A percentile compares a stretch with the other conserved stretches of the same genome.
Evolutionary conservation across 2,888 invertebrate species (phyloP).

Genomic region (Autographa gamma): DNA sequence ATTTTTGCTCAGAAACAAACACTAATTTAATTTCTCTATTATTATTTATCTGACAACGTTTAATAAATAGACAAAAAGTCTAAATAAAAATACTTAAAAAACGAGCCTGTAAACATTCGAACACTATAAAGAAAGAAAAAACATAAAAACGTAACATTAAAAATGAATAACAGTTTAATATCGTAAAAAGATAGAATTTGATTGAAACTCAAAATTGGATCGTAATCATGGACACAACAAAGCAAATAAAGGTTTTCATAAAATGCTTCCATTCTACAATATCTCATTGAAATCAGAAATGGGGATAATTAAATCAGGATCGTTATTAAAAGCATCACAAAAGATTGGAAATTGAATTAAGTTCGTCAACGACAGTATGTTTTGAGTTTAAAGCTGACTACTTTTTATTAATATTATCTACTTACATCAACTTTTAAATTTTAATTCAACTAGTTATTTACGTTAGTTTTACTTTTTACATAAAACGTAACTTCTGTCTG

Average conservation of each 20-base stretch:
- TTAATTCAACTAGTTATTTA: too few relatives aligned
- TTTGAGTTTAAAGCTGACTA: not conserved
- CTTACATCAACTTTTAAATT: too few relatives aligned
- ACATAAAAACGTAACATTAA: not conserved
- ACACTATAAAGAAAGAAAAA: not conserved
- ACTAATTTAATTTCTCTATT: too few relatives aligned
- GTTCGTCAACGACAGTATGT: not conserved
- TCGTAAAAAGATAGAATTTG: not conserved
- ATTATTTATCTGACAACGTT: too few relatives aligned
- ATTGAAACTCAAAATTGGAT: constrained; percentile 1
- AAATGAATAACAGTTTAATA: not conserved
- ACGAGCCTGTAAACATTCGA: not conserved
- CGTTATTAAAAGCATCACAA: not conserved
- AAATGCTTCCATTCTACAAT: constrained; percentile 1
- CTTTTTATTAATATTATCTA: too few relatives aligned
- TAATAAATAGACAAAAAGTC: too few relatives aligned
- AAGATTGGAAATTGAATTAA: not conserved
- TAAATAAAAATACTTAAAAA: not conserved
- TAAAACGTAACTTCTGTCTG: too few relatives aligned
- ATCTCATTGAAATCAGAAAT: constrained; percentile 1
- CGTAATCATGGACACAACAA: constrained; percentile 8
- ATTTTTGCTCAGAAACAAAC: too few relatives aligned
- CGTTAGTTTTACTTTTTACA: too few relatives aligned
- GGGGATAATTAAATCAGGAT: not conserved
- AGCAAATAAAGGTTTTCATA: constrained; percentile 7